phyloP scores from a whole-genome alignment of 2,888 invertebrate species.

The Apeira syringaria region DNA sequence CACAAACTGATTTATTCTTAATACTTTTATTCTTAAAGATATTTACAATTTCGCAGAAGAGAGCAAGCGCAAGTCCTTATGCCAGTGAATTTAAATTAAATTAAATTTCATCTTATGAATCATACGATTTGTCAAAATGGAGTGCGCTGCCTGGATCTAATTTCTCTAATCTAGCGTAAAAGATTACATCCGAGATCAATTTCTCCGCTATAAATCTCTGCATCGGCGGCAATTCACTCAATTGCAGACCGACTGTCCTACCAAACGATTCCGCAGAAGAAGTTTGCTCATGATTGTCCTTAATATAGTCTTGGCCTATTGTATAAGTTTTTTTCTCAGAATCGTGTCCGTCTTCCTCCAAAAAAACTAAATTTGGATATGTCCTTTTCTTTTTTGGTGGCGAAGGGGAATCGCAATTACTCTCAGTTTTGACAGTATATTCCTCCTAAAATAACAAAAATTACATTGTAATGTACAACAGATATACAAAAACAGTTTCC shows the following conservation, averaged over 20 bases:
- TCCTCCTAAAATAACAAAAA: conserved; percentile 1
- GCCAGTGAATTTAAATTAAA: no score
- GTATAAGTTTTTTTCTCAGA: conserved; percentile 1
- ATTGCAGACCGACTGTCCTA: conserved; percentile 38
- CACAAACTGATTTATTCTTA: no score
- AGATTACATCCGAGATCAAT: conserved; percentile 50
- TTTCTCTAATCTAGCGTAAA: conserved; percentile 41
- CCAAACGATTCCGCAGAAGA: conserved; percentile 28
- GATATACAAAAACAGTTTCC: no score
- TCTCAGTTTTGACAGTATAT: conserved; percentile 1
- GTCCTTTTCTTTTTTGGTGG: conserved; percentile 6
- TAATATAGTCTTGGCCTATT: conserved; percentile 4
- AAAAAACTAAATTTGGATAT: conserved; percentile 2
- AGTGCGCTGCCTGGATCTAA: conserved; percentile 29
- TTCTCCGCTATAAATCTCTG: conserved; percentile 48
- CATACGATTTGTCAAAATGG: conserved; percentile 10
- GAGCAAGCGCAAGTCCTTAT: no score
- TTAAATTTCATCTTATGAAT: no score
- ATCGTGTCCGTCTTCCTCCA: conserved; percentile 2
- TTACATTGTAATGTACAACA: no score
- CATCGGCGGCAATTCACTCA: conserved; percentile 35
- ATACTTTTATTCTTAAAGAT: no score
- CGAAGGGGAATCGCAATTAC: background rate
- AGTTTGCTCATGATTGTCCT: background rate
- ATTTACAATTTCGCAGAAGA: no score